Evolutionary conservation across 2,888 invertebrate species (phyloP), one percentile per base, ranked within the genome.

Genomic region (Phasia obesa): DNA sequence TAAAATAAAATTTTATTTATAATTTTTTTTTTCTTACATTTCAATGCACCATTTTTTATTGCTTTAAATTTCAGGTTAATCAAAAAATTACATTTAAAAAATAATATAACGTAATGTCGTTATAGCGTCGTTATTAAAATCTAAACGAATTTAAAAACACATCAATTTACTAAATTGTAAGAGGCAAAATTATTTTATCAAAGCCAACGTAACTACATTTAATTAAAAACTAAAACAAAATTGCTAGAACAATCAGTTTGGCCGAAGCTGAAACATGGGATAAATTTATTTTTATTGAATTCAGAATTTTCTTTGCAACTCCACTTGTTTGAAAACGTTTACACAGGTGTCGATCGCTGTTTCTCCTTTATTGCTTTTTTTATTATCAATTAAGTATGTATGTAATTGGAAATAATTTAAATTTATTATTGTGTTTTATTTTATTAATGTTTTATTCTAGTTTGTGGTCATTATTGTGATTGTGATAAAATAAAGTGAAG

Each of bases 201-300:
- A 27, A 53, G n/a, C 42, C 19, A 57, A 57, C 13, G 19, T 31
- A 9, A 59, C 0, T 17, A 15, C 17, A 13, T 44, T 42, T 42
- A 42, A 42, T 13, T 42, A 42, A 42, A 71, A 31, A 27, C n/a
- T 11, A 70, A 55, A 13, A 19, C 15, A 13, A 25, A 69, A 19
- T 64, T 6, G 42, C 35, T 51, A n/a, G n/a, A n/a, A 35, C 7
- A 51, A 19, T 0, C 23, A 21, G 21, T 31, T 2, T 1, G 5
- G 35, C 11, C 11, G 35, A 35, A 35, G 1, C 31, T 31, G 6
- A 31, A 31, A 31, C 1, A 35, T 35, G 11, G n/a, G 3, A 21
- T 17, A 31, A 53, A 35, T 35, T 67, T 53, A 53, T 53, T 42
- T 55, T 69, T 17, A 65, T 44, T 75, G 47, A 57, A 21, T 49